A percentile compares a stretch with the other conserved stretches of the same genome.
Conservation (phyloP, 1,140 invertebrate genomes). For the Temnothorax curvispinosus region DNA sequence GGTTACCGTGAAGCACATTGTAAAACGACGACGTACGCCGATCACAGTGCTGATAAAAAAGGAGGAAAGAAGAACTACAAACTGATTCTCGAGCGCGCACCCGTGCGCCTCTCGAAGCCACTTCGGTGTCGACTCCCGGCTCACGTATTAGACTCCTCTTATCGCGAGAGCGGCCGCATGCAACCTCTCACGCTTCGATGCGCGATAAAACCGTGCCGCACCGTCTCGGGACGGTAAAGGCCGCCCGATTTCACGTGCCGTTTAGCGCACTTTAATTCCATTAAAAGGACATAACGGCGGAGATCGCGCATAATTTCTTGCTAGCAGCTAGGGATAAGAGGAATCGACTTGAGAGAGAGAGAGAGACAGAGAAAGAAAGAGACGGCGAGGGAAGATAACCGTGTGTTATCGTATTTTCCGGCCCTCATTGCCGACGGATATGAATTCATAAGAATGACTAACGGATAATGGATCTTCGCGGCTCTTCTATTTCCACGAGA, state of each 20-base stretch:
- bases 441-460: slow-evolving; percentile 31
- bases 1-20: neutral
- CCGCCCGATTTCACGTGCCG: slow-evolving; percentile 75
- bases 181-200: slow-evolving; percentile 56
- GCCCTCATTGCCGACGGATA: slow-evolving; percentile 26
- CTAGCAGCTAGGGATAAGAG: slow-evolving; percentile 54
- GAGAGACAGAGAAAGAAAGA: neutral
- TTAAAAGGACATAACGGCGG: slow-evolving; percentile 68
- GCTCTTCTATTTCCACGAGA: neutral
- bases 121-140: slow-evolving; percentile 48
- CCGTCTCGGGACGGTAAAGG: slow-evolving; percentile 51
- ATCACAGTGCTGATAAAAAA: neutral
- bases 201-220: slow-evolving; percentile 62
- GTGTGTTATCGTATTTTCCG: slow-evolving; percentile 21
- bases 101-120: slow-evolving; percentile 22
- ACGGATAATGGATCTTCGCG: slow-evolving; percentile 37
- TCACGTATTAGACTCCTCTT: slow-evolving; percentile 60
- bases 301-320: slow-evolving; percentile 68
- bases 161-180: slow-evolving; percentile 58
- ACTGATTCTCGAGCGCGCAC: slow-evolving; percentile 19
- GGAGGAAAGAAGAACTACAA: neutral
- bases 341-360: slow-evolving; percentile 39
- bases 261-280: slow-evolving; percentile 78
- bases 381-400: slow-evolving; percentile 6
- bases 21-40: neutral